phyloP scores from a whole-genome alignment of 2,113 vertebrate genomes.

The Pongo abelii region DNA sequence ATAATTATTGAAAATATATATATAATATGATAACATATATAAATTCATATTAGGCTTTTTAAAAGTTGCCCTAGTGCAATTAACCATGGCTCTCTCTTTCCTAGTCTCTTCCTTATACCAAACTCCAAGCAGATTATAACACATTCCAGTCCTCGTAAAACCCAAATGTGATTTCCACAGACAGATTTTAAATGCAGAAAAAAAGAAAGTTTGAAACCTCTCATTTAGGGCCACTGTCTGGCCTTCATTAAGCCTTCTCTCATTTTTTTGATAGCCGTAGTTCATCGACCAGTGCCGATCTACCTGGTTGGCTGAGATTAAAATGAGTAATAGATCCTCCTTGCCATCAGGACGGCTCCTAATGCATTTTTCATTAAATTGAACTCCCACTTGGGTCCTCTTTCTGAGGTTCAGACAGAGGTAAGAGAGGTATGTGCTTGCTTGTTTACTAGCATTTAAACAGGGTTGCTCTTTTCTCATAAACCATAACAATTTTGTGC shows the following conservation, averaged over 20 bases:
- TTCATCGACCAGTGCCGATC: constrained; percentile 56
- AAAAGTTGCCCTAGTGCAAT: background rate
- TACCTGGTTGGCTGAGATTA: constrained; percentile 64
- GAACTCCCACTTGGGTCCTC: constrained; percentile 71
- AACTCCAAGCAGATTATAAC: background rate
- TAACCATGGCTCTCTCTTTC: background rate
- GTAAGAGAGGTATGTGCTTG: constrained; percentile 59
- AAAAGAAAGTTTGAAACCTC: background rate
- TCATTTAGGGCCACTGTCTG: constrained; percentile 19
- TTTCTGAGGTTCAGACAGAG: constrained; percentile 73
- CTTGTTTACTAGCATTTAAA: constrained; percentile 74
- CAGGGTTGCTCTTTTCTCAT: constrained; percentile 65
- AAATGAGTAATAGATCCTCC: constrained; percentile 63
- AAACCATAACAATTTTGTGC: constrained; percentile 56
- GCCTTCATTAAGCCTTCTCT: constrained; percentile 42
- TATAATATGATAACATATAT: background rate
- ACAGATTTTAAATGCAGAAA: constrained; percentile 29
- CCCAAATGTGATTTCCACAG: constrained; percentile 9
- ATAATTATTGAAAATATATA: background rate
- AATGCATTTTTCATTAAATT: constrained; percentile 78
- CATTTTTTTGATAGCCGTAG: constrained; percentile 25
- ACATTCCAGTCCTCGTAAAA: constrained; percentile 34
- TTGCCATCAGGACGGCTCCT: constrained; percentile 35
- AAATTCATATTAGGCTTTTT: background rate
- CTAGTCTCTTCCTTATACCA: background rate